A percentile compares a stretch with the other conserved stretches of the same genome.
These are phyloP conservation scores for Siphlonurus alternatus DNA, from an alignment of 2,888 invertebrate species.

Conservation along the genomic window DNA sequence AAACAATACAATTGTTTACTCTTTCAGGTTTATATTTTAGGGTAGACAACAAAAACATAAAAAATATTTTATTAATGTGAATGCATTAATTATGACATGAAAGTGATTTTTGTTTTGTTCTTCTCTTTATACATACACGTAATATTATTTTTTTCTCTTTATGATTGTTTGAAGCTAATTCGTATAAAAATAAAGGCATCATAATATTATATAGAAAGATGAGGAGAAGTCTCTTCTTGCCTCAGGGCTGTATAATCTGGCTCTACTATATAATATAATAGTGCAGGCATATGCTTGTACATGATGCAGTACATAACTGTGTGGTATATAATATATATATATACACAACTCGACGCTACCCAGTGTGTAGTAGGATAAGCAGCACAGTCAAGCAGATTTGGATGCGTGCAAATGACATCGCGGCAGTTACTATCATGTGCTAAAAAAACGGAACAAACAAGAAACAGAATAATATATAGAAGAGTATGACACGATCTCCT, in stretches of 20 bases:
- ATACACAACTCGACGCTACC: neutral
- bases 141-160: neutral
- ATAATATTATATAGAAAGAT: neutral
- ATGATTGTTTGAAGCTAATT: neutral
- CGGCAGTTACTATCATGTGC: too few species aligned
- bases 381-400: neutral
- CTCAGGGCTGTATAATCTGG: neutral
- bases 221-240: neutral
- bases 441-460: neutral
- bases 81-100: neutral
- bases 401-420: neutral
- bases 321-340: neutral
- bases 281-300: neutral
- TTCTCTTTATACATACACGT: neutral
- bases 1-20: neutral
- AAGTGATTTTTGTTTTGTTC: neutral
- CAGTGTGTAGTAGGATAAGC: too few species aligned
- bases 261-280: neutral
- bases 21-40: neutral
- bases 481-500: neutral
- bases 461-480: neutral
- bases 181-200: neutral
- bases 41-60: neutral
- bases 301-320: too few species aligned
- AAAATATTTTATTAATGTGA: neutral